phyloP scores from a whole-genome alignment of 2,113 vertebrate genomes.

The Desmodus rotundus region DNA sequence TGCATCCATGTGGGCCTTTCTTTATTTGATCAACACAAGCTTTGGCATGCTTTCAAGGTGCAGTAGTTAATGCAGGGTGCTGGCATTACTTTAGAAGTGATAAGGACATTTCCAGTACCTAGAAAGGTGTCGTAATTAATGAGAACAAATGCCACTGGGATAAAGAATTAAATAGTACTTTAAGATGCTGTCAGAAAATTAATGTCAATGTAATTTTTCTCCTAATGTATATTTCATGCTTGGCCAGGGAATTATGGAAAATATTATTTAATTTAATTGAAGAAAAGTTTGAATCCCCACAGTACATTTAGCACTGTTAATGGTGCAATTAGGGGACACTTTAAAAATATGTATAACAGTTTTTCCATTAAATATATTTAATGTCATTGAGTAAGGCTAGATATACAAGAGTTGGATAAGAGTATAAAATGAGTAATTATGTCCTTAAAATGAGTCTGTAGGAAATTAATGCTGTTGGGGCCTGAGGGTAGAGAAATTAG shows the following conservation, averaged over 20 bases:
- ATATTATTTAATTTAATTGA: constrained; percentile 36
- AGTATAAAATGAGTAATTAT: constrained; percentile 36
- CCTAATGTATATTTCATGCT: constrained; percentile 7
- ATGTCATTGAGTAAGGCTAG: constrained; percentile 8
- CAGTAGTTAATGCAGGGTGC: neutral
- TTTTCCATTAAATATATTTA: constrained; percentile 20
- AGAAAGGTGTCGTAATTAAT: constrained; percentile 28
- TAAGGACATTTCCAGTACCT: constrained; percentile 26
- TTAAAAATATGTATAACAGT: neutral
- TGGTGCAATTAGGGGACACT: neutral
- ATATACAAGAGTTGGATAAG: neutral
- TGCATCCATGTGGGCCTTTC: neutral
- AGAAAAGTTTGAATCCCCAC: neutral
- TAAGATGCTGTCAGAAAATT: neutral
- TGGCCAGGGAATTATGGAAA: neutral
- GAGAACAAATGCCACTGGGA: constrained; percentile 1
- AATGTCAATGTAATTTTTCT: constrained; percentile 20
- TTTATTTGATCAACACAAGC: constrained; percentile 27
- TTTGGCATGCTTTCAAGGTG: neutral
- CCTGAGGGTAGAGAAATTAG: neutral
- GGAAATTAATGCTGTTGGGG: neutral
- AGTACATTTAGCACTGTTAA: neutral
- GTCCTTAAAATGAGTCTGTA: neutral
- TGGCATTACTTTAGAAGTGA: constrained; percentile 45
- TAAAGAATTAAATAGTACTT: constrained; percentile 42